Percentiles rank a stretch among this genome's conserved stretches.
Evolutionary conservation across 2,888 invertebrate species (phyloP).

Genomic region (Trisateles emortualis): DNA sequence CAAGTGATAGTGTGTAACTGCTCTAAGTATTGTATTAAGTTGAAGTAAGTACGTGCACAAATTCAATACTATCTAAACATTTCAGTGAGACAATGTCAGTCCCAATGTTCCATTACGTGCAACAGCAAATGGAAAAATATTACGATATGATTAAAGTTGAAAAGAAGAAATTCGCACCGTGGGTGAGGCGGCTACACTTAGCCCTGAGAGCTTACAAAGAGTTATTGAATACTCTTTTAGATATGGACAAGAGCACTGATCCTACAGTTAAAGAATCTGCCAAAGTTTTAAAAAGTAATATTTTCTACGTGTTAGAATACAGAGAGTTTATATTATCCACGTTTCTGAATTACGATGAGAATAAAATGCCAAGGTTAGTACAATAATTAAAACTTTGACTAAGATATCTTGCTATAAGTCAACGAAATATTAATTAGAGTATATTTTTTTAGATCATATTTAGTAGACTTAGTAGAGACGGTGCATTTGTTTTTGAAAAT

Average conservation of each 20-base stretch:
- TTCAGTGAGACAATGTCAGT: constrained; percentile 97
- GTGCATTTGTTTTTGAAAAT: constrained; percentile 96
- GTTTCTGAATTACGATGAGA: constrained; percentile 93
- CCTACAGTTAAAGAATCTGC: constrained; percentile 91
- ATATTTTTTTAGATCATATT: constrained; percentile 88
- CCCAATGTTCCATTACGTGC: constrained; percentile 97
- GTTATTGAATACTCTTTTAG: constrained; percentile 92
- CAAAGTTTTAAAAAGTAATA: constrained; percentile 95
- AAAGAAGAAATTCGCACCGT: constrained; percentile 93
- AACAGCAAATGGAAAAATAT: constrained; percentile 95
- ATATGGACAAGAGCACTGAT: constrained; percentile 93
- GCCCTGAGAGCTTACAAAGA: constrained; percentile 94
- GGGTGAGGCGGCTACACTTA: constrained; percentile 95
- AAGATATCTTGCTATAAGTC: constrained; percentile 4
- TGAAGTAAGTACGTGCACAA: no score
- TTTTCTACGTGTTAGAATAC: constrained; percentile 97
- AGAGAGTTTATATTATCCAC: constrained; percentile 95
- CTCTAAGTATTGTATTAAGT: no score
- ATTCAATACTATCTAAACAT: constrained; percentile 37
- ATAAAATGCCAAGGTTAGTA: constrained; percentile 93
- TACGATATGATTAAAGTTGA: constrained; percentile 94
- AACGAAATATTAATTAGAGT: no score
- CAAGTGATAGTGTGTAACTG: no score
- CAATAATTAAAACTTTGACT: no score
- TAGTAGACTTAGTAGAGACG: constrained; percentile 95